Evolutionary conservation across 2,797 vertebrate genomes (phyloP), one percentile per base, ranked within the genome.

Genomic region (Salarias fasciatus): DNA sequence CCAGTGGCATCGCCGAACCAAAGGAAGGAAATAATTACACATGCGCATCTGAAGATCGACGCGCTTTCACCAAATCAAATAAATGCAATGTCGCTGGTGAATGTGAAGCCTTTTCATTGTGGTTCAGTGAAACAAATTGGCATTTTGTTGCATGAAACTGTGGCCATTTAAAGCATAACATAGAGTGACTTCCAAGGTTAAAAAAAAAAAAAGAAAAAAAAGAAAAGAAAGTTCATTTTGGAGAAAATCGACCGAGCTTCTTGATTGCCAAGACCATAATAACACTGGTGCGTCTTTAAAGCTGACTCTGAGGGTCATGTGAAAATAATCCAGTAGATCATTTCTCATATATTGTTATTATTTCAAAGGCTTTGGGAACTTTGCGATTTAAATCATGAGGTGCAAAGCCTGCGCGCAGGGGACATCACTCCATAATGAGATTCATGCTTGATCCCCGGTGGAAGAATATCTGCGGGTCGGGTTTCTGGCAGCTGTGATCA

Each of bases 11-110:
- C 38, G 53, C 59, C 1, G 73, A 80, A 73, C 66, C 35, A 56
- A n/a, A 73, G 79, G 87, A 84, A 56, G 77, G 77, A 88, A 90
- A 89, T 89, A 87, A 88, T 89, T 82, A 88, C 82, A 85, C 73
- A 77, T 50, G 67, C 72, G 77, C 86, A 82, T 63, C 70, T 84
- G 74, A 76, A 79, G 82, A 81, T 79, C 70, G 80, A 56, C 43
- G 56, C 60, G 60, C 83, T 83, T 73, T 76, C 69, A 76, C 56
- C 76, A 67, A 87, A 74, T 57, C 40, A 77, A 77, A 76, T 59
- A 65, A 74, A 74, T 29, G 38, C 72, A 62, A 80, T 87, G 43
- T 71, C 8, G 59, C 73, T 50, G 11, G 55, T 65, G 53, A 82
- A 75, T 64, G 65, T 40, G 55, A 84, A 83, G 18, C 53, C 74